phyloP scores from a whole-genome alignment of 2,888 invertebrate genomes.

The Sarcophaga variegata region DNA sequence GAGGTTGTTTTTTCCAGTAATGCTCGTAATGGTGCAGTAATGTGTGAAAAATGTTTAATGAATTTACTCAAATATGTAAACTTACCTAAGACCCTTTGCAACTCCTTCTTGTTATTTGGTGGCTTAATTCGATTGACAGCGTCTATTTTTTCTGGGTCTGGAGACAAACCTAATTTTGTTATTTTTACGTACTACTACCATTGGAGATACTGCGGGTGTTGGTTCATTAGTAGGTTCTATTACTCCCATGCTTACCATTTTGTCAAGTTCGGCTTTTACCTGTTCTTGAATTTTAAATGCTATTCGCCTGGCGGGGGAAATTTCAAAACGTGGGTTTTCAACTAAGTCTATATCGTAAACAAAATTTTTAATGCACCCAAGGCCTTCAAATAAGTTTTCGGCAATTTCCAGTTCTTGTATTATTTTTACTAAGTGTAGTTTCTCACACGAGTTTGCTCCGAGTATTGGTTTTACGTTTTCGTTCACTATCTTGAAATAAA shows the following conservation, averaged over 20 bases:
- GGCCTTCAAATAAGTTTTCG: slow-evolving; percentile 16
- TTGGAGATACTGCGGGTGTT: slow-evolving; percentile 66
- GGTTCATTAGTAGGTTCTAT: slow-evolving; percentile 58
- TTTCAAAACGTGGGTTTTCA: slow-evolving; percentile 57
- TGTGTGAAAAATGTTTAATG: slow-evolving; percentile 20
- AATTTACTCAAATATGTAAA: slow-evolving; percentile 61
- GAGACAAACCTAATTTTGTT: slow-evolving; percentile 43
- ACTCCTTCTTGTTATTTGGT: slow-evolving; percentile 55
- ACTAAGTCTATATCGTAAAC: slow-evolving; percentile 63
- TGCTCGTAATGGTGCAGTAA: slow-evolving; percentile 11
- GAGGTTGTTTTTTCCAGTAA: slow-evolving; percentile 27
- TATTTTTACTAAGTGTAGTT: background rate
- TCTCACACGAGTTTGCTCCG: background rate
- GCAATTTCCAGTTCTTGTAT: background rate
- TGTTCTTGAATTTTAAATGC: slow-evolving; percentile 61
- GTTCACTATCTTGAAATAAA: slow-evolving; percentile 23
- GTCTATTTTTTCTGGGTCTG: slow-evolving; percentile 61
- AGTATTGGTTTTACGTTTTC: slow-evolving; percentile 27
- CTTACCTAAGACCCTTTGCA: slow-evolving; percentile 68
- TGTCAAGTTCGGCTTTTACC: slow-evolving; percentile 66
- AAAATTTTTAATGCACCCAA: slow-evolving; percentile 41
- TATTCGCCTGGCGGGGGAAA: slow-evolving; percentile 59
- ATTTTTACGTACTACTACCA: slow-evolving; percentile 59
- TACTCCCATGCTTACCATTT: slow-evolving; percentile 58
- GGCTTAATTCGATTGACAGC: slow-evolving; percentile 60